Conservation (phyloP, 1,140 invertebrate species). For the Copidosoma floridanum region DNA sequence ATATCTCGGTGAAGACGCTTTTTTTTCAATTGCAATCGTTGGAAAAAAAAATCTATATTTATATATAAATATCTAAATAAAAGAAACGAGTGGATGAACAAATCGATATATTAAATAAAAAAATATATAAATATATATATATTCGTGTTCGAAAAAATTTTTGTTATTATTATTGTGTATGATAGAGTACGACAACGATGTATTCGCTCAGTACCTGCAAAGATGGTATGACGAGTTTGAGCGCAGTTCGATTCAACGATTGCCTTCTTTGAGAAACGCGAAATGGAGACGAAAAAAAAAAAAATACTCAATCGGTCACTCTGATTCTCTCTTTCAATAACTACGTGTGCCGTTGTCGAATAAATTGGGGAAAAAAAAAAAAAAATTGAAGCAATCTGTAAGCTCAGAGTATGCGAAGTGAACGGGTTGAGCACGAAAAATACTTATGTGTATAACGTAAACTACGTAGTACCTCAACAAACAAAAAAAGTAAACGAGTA, state of each 20-base stretch:
- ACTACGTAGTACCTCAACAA: slow-evolving; percentile 27
- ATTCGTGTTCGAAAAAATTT: slow-evolving; percentile 48
- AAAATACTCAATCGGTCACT: slow-evolving; percentile 24
- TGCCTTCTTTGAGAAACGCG: slow-evolving; percentile 34
- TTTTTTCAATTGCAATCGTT: slow-evolving; percentile 22
- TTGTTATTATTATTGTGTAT: slow-evolving; percentile 51
- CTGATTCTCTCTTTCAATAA: slow-evolving; percentile 16
- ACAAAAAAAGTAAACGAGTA: not conserved
- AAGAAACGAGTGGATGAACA: slow-evolving; percentile 15
- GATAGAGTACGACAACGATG: too few species aligned
- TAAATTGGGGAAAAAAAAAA: slow-evolving; percentile 5
- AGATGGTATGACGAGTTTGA: slow-evolving; percentile 35
- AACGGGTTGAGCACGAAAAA: slow-evolving; percentile 6
- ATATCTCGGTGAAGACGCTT: slow-evolving; percentile 20
- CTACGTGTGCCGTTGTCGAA: slow-evolving; percentile 2
- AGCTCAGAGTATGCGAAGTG: not conserved
- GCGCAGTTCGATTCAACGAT: slow-evolving; percentile 36
- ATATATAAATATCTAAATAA: slow-evolving; percentile 9
- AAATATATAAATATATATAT: slow-evolving; percentile 21
- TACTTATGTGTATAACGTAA: slow-evolving; percentile 29
- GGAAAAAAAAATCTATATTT: slow-evolving; percentile 14
- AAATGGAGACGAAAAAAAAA: slow-evolving; percentile 25
- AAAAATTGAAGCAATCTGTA: not conserved
- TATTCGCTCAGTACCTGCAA: slow-evolving; percentile 42
- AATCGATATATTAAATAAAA: slow-evolving; percentile 1